phyloP scores from a whole-genome alignment of 2,888 invertebrate species.

The Odontocerum albicorne region DNA sequence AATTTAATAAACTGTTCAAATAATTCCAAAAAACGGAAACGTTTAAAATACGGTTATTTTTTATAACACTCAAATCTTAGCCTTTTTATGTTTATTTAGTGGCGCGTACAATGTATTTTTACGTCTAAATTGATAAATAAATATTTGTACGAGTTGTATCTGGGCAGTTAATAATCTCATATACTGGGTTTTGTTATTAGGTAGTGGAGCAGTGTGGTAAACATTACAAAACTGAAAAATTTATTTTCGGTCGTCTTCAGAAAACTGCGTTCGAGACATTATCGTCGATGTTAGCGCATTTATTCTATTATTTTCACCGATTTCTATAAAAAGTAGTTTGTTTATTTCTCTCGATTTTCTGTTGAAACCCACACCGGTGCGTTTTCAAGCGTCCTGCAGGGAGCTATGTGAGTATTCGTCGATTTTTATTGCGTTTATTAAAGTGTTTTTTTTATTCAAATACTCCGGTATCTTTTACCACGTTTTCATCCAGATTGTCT shows the following conservation, averaged over 20 bases:
- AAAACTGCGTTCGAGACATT: constrained; percentile 16
- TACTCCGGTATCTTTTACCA: constrained; percentile 56
- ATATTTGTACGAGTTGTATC: too few species aligned
- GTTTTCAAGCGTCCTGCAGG: constrained; percentile 44
- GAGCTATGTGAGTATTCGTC: constrained; percentile 53
- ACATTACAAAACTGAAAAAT: constrained; percentile 55
- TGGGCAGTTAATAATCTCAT: too few species aligned
- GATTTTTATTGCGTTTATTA: constrained; percentile 42
- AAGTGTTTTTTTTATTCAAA: too few species aligned
- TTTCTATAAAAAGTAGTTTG: constrained; percentile 43
- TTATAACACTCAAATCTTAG: too few species aligned
- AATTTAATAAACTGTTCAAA: too few species aligned
- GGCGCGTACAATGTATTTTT: too few species aligned
- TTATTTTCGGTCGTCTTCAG: constrained; percentile 56
- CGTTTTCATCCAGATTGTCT: constrained; percentile 59
- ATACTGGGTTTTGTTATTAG: too few species aligned
- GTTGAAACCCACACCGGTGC: constrained; percentile 43
- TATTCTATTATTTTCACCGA: constrained; percentile 49
- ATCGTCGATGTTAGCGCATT: constrained; percentile 45
- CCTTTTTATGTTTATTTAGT: too few species aligned
- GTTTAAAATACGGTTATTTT: too few species aligned
- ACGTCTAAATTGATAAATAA: too few species aligned
- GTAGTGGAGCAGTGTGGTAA: constrained; percentile 55
- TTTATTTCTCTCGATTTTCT: constrained; percentile 4
- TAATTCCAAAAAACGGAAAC: too few species aligned